These are phyloP conservation scores for Riparia riparia DNA, from an alignment of 2,113 vertebrate species.

Conservation along the genomic window DNA sequence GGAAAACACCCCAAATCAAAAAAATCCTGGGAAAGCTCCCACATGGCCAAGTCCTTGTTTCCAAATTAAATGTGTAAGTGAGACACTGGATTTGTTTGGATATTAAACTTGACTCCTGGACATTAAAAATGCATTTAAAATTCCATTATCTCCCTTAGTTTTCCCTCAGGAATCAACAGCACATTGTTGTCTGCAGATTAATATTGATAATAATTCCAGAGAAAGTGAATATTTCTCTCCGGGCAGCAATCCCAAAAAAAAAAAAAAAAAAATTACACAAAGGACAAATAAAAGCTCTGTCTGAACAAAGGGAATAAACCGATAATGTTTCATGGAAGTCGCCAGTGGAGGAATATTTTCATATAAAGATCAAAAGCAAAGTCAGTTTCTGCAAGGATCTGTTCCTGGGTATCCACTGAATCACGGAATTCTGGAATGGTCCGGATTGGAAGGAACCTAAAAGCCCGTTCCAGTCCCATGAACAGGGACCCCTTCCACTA, in stretches of 20 bases:
- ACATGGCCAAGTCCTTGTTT: not conserved
- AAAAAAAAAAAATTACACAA: not conserved
- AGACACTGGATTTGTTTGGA: not conserved
- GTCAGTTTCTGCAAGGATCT: not conserved
- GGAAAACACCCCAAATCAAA: not conserved
- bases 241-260: not conserved
- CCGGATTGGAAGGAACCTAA: not conserved
- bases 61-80: not conserved
- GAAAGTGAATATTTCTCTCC: not conserved
- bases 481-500: not conserved
- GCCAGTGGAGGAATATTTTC: not conserved
- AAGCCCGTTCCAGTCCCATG: not conserved
- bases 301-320: not conserved
- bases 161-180: not conserved
- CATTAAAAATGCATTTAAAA: slow-evolving; percentile 39
- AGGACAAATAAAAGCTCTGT: not conserved
- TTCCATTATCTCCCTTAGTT: not conserved
- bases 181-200: not conserved
- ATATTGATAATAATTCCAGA: not conserved
- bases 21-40: not conserved
- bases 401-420: not conserved
- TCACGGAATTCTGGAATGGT: not conserved
- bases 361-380: not conserved
- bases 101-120: not conserved
- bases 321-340: not conserved